Evolutionary conservation across 64 coral and sea anemone species (phyloP).

Genomic region (Porites lutea): DNA sequence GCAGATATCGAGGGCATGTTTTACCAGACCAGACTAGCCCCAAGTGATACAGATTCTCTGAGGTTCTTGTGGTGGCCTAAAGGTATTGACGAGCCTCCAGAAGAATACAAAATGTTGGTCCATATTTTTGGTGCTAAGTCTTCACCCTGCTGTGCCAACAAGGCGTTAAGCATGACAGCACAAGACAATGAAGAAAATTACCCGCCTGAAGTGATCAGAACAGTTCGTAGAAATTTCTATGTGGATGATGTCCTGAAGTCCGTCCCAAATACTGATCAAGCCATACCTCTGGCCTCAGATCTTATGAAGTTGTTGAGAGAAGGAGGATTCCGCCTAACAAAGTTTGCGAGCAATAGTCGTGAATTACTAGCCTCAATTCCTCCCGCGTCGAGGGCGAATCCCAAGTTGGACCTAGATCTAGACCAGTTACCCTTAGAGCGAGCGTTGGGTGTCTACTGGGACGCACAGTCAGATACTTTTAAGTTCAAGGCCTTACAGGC

Average conservation of each 20-base stretch:
- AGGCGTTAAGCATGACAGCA: constrained; percentile 10
- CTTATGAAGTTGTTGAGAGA: constrained; percentile 24
- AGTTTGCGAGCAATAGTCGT: constrained; percentile 53
- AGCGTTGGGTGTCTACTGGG: constrained; percentile 59
- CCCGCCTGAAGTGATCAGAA: background rate
- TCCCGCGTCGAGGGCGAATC: constrained; percentile 17
- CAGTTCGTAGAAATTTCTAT: constrained; percentile 49
- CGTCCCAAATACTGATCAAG: background rate
- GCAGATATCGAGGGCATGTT: constrained; percentile 56
- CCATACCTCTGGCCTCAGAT: background rate
- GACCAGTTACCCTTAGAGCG: constrained; percentile 52
- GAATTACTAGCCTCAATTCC: constrained; percentile 35
- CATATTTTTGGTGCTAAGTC: constrained; percentile 52
- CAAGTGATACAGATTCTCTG: constrained; percentile 17
- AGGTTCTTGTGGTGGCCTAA: constrained; percentile 39
- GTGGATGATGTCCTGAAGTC: constrained; percentile 55
- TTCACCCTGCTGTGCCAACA: constrained; percentile 44
- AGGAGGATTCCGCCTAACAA: constrained; percentile 52
- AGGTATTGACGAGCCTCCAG: background rate
- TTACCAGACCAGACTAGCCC: constrained; percentile 26
- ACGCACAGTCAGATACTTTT: constrained; percentile 39
- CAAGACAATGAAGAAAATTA: constrained; percentile 33
- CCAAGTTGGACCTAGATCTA: constrained; percentile 32
- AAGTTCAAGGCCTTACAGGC: constrained; percentile 12
- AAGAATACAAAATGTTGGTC: constrained; percentile 43